Evolutionary conservation across 2,797 vertebrate species (phyloP), one percentile per base, ranked within the genome.

Genomic region (Eurystomus glaucurus): DNA sequence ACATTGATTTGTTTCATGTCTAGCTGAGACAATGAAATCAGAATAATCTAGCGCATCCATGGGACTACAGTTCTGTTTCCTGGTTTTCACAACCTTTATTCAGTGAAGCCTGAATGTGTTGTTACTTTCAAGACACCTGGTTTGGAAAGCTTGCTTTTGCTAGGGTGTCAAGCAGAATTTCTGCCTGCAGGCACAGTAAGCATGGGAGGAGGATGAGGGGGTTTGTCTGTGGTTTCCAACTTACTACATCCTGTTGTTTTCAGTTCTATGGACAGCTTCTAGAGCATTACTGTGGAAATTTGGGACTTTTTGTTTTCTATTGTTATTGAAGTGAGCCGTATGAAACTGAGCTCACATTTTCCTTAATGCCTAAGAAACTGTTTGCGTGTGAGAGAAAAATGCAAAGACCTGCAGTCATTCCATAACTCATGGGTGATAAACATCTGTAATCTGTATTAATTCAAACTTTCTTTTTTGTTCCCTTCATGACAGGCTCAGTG

Each of bases 401-500:
- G 52, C 3, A 8, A 12, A 69, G 28, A 52, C 45, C 45, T 91
- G 45, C 65, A 51, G 55, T 52, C 21, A 45, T 68, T 82, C 1
- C 2, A 68, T 90, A 64, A 46, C 20, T 87, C 29, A 4, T 1
- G 14, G 33, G 23, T 52, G 29, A 61, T 43, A 46, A 55, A 19
- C 31, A 26, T 22, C 17, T 54, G 28, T 31, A 52, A 25, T 54
- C 18, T 11, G 4, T 39, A 31, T 31, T 55, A 31, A 68, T n/a
- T 61, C 91, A 33, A 14, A 70, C 48, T 33, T 71, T 26, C 19
- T 87, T 93, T 43, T 70, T 85, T n/a, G 19, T 58, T 85, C 33
- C 20, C 77, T 91, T 92, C 75, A 14, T 98, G 98, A 45, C 97
- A 99, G 99, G 93, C 98, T 99, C 78, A 99, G 98, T 39, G 99